Percentiles rank a stretch among this genome's conserved stretches.
phyloP scores from a whole-genome alignment of 2,888 invertebrate genomes.

The Eutolmus rufibarbis region DNA sequence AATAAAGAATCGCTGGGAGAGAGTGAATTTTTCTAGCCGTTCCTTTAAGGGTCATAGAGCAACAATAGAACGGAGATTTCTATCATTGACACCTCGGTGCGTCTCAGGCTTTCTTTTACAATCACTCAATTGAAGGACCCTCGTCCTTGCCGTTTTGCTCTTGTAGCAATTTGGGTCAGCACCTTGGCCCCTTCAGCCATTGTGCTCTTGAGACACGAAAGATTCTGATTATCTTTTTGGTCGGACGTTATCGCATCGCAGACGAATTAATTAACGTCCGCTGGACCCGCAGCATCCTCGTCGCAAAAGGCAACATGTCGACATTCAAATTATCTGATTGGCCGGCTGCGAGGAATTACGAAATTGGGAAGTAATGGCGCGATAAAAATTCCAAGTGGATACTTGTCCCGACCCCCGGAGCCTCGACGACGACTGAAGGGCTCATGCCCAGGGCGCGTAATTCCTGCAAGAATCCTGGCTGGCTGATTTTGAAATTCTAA shows the following conservation, averaged over 20 bases:
- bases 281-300: background rate
- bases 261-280: background rate
- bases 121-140: conserved; percentile 25
- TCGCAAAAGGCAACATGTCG: background rate
- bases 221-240: background rate
- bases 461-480: conserved; percentile 13
- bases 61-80: conserved; percentile 31
- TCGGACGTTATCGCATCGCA: background rate
- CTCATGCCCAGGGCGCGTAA: background rate
- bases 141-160: conserved; percentile 34
- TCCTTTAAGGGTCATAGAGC: background rate
- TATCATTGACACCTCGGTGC: conserved; percentile 42
- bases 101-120: background rate
- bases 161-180: conserved; percentile 22
- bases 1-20: background rate
- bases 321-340: conserved; percentile 36
- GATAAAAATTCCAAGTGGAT: conserved; percentile 40
- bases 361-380: conserved; percentile 22
- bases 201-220: background rate
- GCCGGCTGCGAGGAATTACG: conserved; percentile 10
- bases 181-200: background rate
- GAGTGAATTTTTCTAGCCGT: background rate
- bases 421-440: background rate
- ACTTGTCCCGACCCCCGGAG: conserved; percentile 29
- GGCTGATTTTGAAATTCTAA: conserved; percentile 27